Evolutionary conservation across 2,113 vertebrate genomes (phyloP).

Genomic region (Ovis aries): ARS-UI_Ramb_v3.0 NC_056056.1:150767501-150768000

Average conservation of each 20-base stretch:
- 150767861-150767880: neutral
- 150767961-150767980: neutral
- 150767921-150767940: neutral
- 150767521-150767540: conserved; percentile 96
- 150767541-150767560: conserved; percentile 95
- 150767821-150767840: conserved; percentile 3
- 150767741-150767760: neutral
- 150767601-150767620: neutral
- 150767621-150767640: neutral
- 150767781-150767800: neutral
- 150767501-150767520: conserved; percentile 98
- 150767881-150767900: neutral
- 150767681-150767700: neutral
- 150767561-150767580: conserved; percentile 99
- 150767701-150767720: neutral
- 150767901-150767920: neutral
- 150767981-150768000: neutral
- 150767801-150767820: neutral
- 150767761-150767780: neutral
- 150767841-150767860: neutral
- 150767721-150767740: neutral
- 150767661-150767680: conserved; percentile 1
- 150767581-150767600: conserved; percentile 31
- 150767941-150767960: neutral
- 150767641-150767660: neutral